phyloP scores from a whole-genome alignment of 1,140 invertebrate genomes.

The Spodoptera frugiperda region DNA sequence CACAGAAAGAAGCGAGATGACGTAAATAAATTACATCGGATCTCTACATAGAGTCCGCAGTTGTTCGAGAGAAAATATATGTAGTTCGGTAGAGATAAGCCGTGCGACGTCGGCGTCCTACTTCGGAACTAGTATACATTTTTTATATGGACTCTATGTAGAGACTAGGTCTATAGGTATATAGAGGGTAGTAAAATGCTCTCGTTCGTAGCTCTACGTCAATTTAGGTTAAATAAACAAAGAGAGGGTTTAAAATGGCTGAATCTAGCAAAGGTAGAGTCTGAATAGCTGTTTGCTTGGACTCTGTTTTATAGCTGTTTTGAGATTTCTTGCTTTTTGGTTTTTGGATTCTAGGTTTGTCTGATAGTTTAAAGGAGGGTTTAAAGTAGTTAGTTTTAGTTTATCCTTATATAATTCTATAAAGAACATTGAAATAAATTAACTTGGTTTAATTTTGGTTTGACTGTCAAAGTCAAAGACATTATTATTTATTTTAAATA shows the following conservation, averaged over 20 bases:
- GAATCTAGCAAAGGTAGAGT: neutral
- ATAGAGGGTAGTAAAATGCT: conserved; percentile 17
- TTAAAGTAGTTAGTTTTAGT: no score
- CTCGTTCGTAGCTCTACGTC: conserved; percentile 1
- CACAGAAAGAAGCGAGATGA: neutral
- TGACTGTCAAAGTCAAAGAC: no score
- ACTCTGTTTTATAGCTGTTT: neutral
- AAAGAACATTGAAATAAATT: no score
- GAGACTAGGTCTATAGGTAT: conserved; percentile 5
- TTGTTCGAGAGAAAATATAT: conserved; percentile 30
- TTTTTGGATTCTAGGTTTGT: no score
- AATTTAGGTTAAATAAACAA: conserved; percentile 35
- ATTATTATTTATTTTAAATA: no score
- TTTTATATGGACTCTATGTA: conserved; percentile 30
- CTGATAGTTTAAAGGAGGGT: no score
- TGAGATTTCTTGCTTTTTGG: neutral
- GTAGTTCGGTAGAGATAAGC: conserved; percentile 30
- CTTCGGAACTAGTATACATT: conserved; percentile 31
- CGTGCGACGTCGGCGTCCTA: conserved; percentile 19
- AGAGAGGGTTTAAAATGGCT: conserved; percentile 9
- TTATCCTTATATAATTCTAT: no score
- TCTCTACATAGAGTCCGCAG: neutral
- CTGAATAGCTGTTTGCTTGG: neutral
- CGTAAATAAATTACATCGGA: conserved; percentile 28
- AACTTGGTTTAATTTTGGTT: no score